Evolutionary conservation across 2,113 vertebrate genomes (phyloP).

Genomic region (Marcusenius ussheri): DNA sequence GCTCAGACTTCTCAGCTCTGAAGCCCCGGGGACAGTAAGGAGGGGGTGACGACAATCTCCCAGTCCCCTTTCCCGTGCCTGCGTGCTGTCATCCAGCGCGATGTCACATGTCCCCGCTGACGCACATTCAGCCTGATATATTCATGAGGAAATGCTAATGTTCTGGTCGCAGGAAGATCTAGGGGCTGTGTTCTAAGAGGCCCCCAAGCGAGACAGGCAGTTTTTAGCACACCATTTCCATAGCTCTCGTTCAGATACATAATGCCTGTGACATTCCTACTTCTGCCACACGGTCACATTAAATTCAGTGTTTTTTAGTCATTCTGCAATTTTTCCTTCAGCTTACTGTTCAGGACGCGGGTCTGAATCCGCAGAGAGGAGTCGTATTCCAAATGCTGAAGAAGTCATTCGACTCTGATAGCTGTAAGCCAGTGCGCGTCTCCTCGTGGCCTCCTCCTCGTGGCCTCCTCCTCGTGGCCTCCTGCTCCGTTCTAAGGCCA

Average conservation of each 20-base stretch:
- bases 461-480: background rate
- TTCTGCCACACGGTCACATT: background rate
- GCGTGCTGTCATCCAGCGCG: background rate
- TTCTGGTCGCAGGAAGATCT: background rate
- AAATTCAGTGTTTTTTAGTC: background rate
- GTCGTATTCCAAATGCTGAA: background rate
- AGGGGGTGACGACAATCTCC: background rate
- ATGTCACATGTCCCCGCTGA: background rate
- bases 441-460: background rate
- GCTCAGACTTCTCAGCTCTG: background rate
- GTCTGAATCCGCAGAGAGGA: background rate
- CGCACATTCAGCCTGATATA: background rate
- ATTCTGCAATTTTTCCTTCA: background rate
- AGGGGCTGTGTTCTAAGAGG: background rate
- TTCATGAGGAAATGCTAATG: slow-evolving; percentile 3
- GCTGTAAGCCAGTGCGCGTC: background rate
- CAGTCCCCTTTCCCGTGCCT: background rate
- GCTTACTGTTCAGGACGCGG: background rate
- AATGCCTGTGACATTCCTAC: background rate
- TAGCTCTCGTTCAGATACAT: background rate
- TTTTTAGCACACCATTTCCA: background rate
- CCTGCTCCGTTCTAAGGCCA: background rate
- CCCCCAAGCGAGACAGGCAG: background rate
- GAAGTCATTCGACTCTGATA: background rate
- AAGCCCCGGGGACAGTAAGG: background rate